Base-by-base conservation (phyloP, 2,888 invertebrate genomes). In the Eupithecia abbreviata region DNA sequence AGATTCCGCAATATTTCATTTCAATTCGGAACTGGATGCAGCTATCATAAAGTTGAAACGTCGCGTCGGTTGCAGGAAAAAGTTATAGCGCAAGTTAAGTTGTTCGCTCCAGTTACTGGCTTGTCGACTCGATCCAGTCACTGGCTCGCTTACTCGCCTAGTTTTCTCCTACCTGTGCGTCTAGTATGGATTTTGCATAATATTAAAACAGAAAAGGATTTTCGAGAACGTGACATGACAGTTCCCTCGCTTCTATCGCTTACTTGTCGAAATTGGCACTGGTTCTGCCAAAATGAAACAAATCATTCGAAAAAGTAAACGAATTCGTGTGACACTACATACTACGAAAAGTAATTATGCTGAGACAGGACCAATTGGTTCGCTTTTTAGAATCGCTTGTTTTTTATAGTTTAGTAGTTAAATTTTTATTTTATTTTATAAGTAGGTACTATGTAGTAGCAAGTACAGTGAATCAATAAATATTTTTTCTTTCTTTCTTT, bases 31-130 rank as follows among this genome's bases (percentile, higher is more conserved):
- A 65, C 70, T 72, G 68, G 70, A 74, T 65, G 77, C 76, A 76
- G 70, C 73, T 77, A 67, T 72, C 72, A 69, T 65, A 74, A 77
- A 77, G 74, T 74, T 62, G 71, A 49, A 47, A 62, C 55, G 69
- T 77, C 77, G 51, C 30, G 72, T 77, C 77, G 66, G 66, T 72
- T 75, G 75, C 77, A 70, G 73, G 72, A 77, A 75, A 77, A 75
- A 77, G 70, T 77, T 72, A 47, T n/a, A 49, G 65, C 30, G 47
- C 71, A 47, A 75, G 71, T 75, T 77, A 42, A 51, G 73, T 72
- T 30, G 41, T n/a, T 67, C 15, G 66, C 49, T 12, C 68, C 70
- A 65, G 66, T 42, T 74, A 66, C 70, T 72, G 13, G 65, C 43
- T 9, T 5, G 9, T 18, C 9, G 49, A 71, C 51, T 70, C 2